Evolutionary conservation across 1,140 invertebrate genomes (phyloP).

Genomic region (Drosophila arawakana): DNA sequence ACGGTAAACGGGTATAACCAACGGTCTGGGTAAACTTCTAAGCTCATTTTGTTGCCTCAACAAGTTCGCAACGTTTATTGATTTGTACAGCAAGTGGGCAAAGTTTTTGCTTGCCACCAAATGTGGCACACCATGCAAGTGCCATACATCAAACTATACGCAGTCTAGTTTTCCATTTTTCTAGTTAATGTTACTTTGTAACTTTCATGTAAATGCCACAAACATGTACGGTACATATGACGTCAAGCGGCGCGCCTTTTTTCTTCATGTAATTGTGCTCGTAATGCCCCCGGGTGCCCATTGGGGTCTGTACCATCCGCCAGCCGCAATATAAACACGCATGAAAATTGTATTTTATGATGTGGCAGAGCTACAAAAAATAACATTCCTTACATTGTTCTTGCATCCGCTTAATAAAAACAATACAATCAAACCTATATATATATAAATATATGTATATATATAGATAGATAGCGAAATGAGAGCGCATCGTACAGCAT

Average conservation of each 20-base stretch:
- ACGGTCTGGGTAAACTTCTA: constrained; percentile 47
- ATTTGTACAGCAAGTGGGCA: constrained; percentile 53
- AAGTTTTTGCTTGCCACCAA: constrained; percentile 34
- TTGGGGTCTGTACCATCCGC: constrained; percentile 33
- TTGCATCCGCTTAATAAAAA: constrained; percentile 65
- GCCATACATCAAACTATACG: constrained; percentile 48
- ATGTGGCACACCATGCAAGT: constrained; percentile 60
- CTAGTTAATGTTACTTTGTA: constrained; percentile 58
- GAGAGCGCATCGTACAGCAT: constrained; percentile 15
- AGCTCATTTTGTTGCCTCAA: constrained; percentile 54
- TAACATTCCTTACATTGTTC: constrained; percentile 71
- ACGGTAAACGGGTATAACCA: background rate
- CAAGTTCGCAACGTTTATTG: constrained; percentile 71
- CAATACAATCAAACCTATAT: constrained; percentile 47
- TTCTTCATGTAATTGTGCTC: constrained; percentile 18
- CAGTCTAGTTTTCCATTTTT: constrained; percentile 16
- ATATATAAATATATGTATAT: constrained; percentile 5
- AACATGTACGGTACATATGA: constrained; percentile 39
- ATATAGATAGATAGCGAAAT: constrained; percentile 17
- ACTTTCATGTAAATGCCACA: constrained; percentile 11
- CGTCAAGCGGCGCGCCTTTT: constrained; percentile 71
- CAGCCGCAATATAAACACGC: constrained; percentile 46
- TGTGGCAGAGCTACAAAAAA: constrained; percentile 45
- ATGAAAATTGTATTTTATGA: constrained; percentile 71
- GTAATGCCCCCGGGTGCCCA: constrained; percentile 15